These are phyloP conservation scores for Irena cyanogastra DNA, from an alignment of 2,113 vertebrate species.

Conservation along the genomic window DNA sequence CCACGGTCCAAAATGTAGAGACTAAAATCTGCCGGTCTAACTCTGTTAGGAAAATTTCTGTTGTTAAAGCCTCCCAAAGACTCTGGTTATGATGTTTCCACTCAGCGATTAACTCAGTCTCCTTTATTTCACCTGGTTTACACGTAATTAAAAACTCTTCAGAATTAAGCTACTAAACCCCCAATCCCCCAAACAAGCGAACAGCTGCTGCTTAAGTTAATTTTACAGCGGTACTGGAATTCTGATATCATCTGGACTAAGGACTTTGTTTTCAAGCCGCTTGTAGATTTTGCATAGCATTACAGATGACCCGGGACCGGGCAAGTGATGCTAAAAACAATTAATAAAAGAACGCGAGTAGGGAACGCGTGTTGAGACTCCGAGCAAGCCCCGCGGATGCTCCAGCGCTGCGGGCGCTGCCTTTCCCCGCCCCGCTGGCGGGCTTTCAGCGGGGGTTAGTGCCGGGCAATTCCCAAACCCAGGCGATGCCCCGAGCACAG, in stretches of 20 bases:
- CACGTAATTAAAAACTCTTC: neutral
- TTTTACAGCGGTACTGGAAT: accelerated
- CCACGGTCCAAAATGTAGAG: accelerated
- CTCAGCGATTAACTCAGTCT: neutral
- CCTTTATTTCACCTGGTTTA: neutral
- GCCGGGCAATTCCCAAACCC: accelerated
- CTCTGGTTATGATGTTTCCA: neutral
- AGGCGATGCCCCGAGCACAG: accelerated
- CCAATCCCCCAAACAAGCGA: accelerated
- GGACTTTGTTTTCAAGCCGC: neutral
- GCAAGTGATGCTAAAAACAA: accelerated
- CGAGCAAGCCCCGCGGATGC: accelerated
- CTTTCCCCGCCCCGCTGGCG: accelerated
- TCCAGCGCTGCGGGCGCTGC: accelerated
- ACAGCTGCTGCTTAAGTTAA: neutral
- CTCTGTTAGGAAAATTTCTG: neutral
- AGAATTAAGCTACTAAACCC: neutral
- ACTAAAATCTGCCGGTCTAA: no score
- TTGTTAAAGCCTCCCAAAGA: neutral
- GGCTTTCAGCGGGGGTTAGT: accelerated
- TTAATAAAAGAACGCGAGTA: accelerated
- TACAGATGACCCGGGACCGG: neutral
- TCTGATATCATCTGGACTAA: neutral
- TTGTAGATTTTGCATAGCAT: neutral
- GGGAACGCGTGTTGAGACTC: accelerated